These are phyloP conservation scores for Falco rusticolus DNA, from an alignment of 2,797 vertebrate species.

Conservation along the genomic window DNA sequence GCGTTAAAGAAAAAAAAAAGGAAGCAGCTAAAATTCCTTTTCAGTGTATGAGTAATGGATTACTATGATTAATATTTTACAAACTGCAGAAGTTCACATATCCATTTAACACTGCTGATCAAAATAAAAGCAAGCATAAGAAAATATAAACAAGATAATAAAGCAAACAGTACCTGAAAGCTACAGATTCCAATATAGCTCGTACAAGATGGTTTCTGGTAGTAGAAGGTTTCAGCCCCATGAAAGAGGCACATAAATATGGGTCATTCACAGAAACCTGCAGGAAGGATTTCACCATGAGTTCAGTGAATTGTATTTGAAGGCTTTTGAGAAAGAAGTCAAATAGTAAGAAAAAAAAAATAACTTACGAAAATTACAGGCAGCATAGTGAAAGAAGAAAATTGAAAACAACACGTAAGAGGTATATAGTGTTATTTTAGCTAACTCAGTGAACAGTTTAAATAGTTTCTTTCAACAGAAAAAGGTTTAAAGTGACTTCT, in stretches of 20 bases:
- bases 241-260: slow-evolving; percentile 89
- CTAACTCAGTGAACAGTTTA: slow-evolving; percentile 14
- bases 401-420: slow-evolving; percentile 59
- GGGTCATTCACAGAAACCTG: slow-evolving; percentile 92
- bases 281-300: slow-evolving; percentile 17
- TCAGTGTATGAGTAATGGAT: background rate
- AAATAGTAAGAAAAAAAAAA: slow-evolving; percentile 56
- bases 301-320: background rate
- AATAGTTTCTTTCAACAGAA: background rate
- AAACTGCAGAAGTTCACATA: background rate
- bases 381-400: slow-evolving; percentile 69
- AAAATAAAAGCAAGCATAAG: background rate
- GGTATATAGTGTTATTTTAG: background rate
- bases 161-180: slow-evolving; percentile 85
- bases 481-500: background rate
- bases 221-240: slow-evolving; percentile 92
- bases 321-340: slow-evolving; percentile 35
- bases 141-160: background rate
- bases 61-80: background rate
- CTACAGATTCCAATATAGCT: slow-evolving; percentile 92
- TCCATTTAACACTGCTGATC: background rate
- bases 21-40: background rate
- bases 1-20: background rate
- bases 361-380: slow-evolving; percentile 69
- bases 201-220: slow-evolving; percentile 91